Percentiles rank a stretch among this genome's conserved stretches.
These are phyloP conservation scores for Triplophysa tibetana DNA, from an alignment of 2,113 vertebrate species.

Conservation along the genomic window DNA sequence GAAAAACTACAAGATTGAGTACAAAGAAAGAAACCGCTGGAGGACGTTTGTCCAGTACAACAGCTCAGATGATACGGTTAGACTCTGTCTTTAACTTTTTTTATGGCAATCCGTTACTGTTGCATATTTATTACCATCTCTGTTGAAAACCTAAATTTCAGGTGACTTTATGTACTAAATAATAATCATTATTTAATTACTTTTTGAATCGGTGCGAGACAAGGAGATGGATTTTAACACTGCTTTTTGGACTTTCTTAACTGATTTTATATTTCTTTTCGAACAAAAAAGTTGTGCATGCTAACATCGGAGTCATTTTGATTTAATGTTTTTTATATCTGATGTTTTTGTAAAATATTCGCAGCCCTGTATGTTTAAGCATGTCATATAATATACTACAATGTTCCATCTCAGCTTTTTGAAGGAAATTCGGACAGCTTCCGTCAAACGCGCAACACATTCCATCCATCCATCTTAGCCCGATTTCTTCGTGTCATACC, in stretches of 20 bases:
- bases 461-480: constrained; percentile 78
- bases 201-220: too few species aligned
- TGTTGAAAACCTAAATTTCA: too few species aligned
- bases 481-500: constrained; percentile 78
- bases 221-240: too few species aligned
- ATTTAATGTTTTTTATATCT: background rate
- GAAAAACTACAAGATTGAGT: constrained; percentile 77
- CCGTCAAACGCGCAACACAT: constrained; percentile 75
- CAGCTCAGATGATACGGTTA: constrained; percentile 51
- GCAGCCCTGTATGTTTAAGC: too few species aligned
- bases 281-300: too few species aligned
- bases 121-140: too few species aligned
- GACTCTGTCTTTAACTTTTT: background rate
- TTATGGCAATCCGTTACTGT: background rate
- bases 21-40: constrained; percentile 80
- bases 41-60: constrained; percentile 75
- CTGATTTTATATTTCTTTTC: too few species aligned
- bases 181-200: too few species aligned
- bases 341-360: too few species aligned
- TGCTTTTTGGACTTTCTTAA: too few species aligned
- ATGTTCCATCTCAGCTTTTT: constrained; percentile 70
- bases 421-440: constrained; percentile 77
- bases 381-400: background rate
- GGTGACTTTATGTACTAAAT: too few species aligned
- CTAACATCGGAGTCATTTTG: too few species aligned